phyloP scores from a whole-genome alignment of 2,797 vertebrate species.

The Decapterus maruadsi region DNA sequence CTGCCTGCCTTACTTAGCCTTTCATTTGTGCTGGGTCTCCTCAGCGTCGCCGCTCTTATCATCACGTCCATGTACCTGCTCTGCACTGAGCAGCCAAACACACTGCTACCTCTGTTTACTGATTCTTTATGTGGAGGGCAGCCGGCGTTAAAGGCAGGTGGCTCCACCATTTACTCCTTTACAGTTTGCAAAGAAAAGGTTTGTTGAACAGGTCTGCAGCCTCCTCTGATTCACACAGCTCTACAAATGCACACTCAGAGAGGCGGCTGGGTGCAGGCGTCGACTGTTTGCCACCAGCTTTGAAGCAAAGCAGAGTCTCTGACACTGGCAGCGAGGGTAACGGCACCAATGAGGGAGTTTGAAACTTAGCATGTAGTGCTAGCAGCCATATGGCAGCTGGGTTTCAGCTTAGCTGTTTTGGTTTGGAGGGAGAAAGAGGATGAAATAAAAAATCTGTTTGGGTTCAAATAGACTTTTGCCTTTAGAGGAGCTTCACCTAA shows the following conservation, averaged over 20 bases:
- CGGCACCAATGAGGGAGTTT: slow-evolving; percentile 19
- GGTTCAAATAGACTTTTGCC: neutral
- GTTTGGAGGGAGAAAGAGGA: slow-evolving; percentile 7
- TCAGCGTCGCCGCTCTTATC: slow-evolving; percentile 58
- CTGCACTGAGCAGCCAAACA: slow-evolving; percentile 37
- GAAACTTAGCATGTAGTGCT: slow-evolving; percentile 36
- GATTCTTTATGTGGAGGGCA: slow-evolving; percentile 43
- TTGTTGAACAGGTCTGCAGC: slow-evolving; percentile 41
- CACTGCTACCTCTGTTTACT: slow-evolving; percentile 36
- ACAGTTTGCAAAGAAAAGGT: slow-evolving; percentile 37
- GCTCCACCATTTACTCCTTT: slow-evolving; percentile 34
- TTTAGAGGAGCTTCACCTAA: slow-evolving; percentile 15
- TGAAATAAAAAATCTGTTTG: slow-evolving; percentile 39
- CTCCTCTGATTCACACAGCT: slow-evolving; percentile 50
- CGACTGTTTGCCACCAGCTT: slow-evolving; percentile 47
- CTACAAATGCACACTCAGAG: slow-evolving; percentile 38
- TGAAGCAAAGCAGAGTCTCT: slow-evolving; percentile 61
- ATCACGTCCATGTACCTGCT: slow-evolving; percentile 58
- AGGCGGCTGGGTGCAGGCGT: slow-evolving; percentile 22
- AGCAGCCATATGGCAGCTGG: slow-evolving; percentile 50
- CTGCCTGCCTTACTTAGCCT: slow-evolving; percentile 78
- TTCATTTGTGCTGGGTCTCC: slow-evolving; percentile 70
- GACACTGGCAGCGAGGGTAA: slow-evolving; percentile 44
- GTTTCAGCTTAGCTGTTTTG: slow-evolving; percentile 41
- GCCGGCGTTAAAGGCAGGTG: slow-evolving; percentile 27